These are phyloP conservation scores for Lycocorax pyrrhopterus DNA, from an alignment of 2,113 vertebrate species.

Conservation along the genomic window DNA sequence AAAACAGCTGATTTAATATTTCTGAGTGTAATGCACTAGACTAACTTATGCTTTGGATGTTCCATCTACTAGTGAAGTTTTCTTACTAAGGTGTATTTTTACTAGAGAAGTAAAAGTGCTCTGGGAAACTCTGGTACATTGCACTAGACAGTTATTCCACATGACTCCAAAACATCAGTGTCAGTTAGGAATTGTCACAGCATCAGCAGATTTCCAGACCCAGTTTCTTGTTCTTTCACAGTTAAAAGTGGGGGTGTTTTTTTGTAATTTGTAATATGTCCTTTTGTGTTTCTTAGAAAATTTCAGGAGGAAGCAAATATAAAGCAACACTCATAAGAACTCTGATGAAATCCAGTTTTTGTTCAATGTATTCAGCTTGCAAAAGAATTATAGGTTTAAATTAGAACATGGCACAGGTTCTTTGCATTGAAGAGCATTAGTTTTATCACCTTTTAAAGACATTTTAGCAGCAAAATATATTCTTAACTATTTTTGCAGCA, in stretches of 20 bases:
- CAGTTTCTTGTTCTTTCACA: background rate
- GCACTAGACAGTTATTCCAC: background rate
- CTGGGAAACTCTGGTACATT: background rate
- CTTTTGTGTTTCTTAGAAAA: background rate
- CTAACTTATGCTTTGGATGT: background rate
- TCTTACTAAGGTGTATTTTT: background rate
- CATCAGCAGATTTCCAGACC: background rate
- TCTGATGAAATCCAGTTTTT: background rate
- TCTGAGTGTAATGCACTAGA: background rate
- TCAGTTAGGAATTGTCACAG: background rate
- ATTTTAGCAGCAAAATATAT: background rate
- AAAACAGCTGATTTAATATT: background rate
- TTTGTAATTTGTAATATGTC: background rate
- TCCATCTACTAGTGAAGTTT: background rate
- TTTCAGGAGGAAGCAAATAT: background rate
- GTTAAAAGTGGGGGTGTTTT: background rate
- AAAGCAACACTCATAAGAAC: background rate
- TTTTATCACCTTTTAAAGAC: background rate
- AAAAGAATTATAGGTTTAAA: background rate
- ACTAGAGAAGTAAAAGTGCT: background rate
- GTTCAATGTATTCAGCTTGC: background rate
- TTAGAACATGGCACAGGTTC: background rate
- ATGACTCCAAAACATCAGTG: background rate
- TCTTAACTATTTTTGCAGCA: constrained; percentile 6
- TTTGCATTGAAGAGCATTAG: background rate